Base-by-base conservation (phyloP, 2,888 invertebrate species). In the Hemistola chrysoprasaria region DNA sequence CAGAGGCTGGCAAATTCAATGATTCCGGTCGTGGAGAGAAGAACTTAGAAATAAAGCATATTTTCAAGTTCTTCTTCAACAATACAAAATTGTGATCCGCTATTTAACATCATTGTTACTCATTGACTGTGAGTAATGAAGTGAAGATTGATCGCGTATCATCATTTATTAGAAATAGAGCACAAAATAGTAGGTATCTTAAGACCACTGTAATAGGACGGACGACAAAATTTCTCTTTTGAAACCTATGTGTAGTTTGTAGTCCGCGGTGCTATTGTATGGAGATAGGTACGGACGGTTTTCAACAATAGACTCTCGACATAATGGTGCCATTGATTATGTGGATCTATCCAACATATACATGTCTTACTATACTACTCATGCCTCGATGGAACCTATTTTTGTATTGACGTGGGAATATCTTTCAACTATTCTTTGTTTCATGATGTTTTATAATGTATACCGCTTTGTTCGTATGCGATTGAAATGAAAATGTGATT, bases 241-340 rank as follows among this genome's bases (percentile, higher is more conserved):
- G 65, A 16, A 16, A 16, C 65, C 60, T 66, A 62, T 59, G 59
- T 71, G 56, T 66, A 67, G 16, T 16, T 16, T 62, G 63, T 66
- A 62, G 74, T 77, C 74, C 73, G 68, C 67, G 73, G 69, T 68
- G 59, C 76, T 68, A 79, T 82, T 82, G 70, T 68, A 49, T 58
- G 56, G 79, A 77, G 78, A 82, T 81, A 71, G 75, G 74, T 71
- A 75, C 75, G 80, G 80, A 74, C 77, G 76, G 78, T 81, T 73
- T 47, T 72, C 72, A 75, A 86, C 84, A 86, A 86, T 86, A 76
- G 80, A 61, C 64, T 76, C 73, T 77, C 77, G 73, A 78, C 78
- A 76, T 78, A 87, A 86, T 83, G 82, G 81, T 78, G 76, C 74
- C 83, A 82, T 79, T 82, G 83, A 86, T 83, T 82, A 78, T 81